These are phyloP conservation scores for Apodemia zela DNA, from an alignment of 2,888 invertebrate genomes.

Conservation along the genomic window DNA sequence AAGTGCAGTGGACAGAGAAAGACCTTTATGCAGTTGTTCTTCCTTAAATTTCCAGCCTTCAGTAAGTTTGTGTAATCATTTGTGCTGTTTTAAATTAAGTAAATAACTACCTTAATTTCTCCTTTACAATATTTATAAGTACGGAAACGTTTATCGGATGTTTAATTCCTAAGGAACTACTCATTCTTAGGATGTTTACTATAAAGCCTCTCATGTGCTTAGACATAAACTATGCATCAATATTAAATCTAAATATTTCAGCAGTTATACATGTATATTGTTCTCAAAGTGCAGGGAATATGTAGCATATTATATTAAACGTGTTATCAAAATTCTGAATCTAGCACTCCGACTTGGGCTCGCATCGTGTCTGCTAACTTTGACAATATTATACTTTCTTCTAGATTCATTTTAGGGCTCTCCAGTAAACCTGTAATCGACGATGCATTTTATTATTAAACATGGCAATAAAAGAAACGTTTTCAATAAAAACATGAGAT, in stretches of 20 bases:
- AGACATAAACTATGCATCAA: neutral
- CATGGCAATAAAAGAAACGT: too few relatives aligned
- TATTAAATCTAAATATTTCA: neutral
- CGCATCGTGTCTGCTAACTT: conserved; percentile 87
- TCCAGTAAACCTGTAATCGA: conserved; percentile 81
- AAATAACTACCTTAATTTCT: neutral
- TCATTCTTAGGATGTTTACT: too few relatives aligned
- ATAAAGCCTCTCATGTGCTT: neutral
- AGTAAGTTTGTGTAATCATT: too few relatives aligned
- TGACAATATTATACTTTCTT: conserved; percentile 85
- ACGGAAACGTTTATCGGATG: neutral
- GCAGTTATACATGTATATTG: neutral
- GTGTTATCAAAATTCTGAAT: conserved; percentile 23
- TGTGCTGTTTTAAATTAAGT: too few relatives aligned
- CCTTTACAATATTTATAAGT: neutral
- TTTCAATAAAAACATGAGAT: too few relatives aligned
- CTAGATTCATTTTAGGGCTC: conserved; percentile 84
- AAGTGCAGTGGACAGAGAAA: too few relatives aligned
- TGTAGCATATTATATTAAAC: neutral
- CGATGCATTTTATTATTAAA: neutral
- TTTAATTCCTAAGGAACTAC: neutral
- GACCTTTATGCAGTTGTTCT: too few relatives aligned
- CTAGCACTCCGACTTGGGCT: conserved; percentile 82
- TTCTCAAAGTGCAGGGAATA: neutral
- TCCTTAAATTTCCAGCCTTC: too few relatives aligned